Evolutionary conservation across 2,113 vertebrate genomes (phyloP), one percentile per base, ranked within the genome.

Genomic region (Silurus asotus): DNA sequence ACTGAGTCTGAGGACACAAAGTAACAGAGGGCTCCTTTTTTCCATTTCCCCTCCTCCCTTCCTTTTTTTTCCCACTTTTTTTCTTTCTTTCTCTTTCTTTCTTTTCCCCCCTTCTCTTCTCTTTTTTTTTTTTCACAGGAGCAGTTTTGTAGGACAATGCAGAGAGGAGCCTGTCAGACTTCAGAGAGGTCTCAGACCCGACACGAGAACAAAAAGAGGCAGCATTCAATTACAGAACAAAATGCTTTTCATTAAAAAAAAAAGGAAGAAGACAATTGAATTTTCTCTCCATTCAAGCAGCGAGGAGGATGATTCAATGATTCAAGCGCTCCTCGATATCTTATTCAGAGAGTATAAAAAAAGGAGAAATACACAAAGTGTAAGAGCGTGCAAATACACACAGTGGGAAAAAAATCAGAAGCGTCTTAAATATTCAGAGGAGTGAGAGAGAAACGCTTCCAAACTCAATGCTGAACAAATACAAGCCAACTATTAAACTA

Each of bases 1-100:
- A 95, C 96, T 95, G 95, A 96, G 97, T 97, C 96, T 96, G 95
- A 96, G 95, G 93, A 96, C 93, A 92, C 91, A 94, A 95, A 96
- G 95, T 95, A 98, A 96, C 96, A 98, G 96, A 98, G 95, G 94
- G 96, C 92, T 92, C 93, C 92, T 93, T 93, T 88, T 94, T 90
- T 93, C 90, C 91, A 94, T 90, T 92, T 89, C 91, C 89, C 74
- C 5, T 81, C 76, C 74, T 62, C 61, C 53, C 70, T 62, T 25
- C 25, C 23, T 69, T 37, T 25, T 58, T 53, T 37, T n/a, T 67
- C 14, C 48, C 77, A 37, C 37, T 37, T 64, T 25, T n/a, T 81
- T 19, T 81, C 85, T 87, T 92, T 93, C 92, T 92, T 91, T 93
- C 88, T 92, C 90, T 93, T 28, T 48, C 90, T 93, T 28, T 48